These are phyloP conservation scores for Actinopyga echinites DNA, from an alignment of 53 echinoderm and acorn worm species.

Conservation along the genomic window DNA sequence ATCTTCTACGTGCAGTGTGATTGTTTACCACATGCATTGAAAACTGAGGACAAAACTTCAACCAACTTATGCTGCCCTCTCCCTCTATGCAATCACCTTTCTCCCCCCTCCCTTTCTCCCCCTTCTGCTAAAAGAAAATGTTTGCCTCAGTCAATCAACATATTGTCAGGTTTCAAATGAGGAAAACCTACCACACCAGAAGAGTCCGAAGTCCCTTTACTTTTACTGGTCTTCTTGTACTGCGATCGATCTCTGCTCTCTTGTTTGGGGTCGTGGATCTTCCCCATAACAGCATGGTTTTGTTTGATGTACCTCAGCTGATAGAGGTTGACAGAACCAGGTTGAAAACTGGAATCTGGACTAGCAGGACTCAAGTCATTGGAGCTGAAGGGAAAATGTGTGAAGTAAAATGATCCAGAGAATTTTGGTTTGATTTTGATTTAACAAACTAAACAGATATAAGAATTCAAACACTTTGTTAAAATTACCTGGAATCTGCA, in stretches of 20 bases:
- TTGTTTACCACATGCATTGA: no score
- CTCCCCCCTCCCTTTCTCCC: not conserved
- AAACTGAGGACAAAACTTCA: not conserved
- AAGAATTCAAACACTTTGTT: no score
- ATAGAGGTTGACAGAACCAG: constrained; percentile 77
- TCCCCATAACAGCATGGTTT: constrained; percentile 87
- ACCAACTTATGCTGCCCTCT: not conserved
- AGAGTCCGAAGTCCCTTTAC: constrained; percentile 34
- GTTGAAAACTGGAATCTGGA: constrained; percentile 66
- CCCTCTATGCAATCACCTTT: not conserved
- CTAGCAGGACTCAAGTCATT: constrained; percentile 62
- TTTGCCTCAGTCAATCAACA: not conserved
- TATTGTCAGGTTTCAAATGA: not conserved
- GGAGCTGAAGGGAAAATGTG: constrained; percentile 39
- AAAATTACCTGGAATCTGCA: no score
- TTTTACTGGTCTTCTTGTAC: constrained; percentile 72
- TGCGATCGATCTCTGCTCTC: constrained; percentile 69
- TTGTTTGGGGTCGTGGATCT: constrained; percentile 63
- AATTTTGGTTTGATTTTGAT: no score
- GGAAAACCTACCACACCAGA: constrained; percentile 3
- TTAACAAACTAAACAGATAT: no score
- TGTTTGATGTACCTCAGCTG: constrained; percentile 60
- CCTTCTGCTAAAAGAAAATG: no score
- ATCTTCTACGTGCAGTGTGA: no score
- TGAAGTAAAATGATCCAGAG: no score